Evolutionary conservation across 2,888 invertebrate species (phyloP), one percentile per base, ranked within the genome.

Genomic region (Boloria euphrosyne): DNA sequence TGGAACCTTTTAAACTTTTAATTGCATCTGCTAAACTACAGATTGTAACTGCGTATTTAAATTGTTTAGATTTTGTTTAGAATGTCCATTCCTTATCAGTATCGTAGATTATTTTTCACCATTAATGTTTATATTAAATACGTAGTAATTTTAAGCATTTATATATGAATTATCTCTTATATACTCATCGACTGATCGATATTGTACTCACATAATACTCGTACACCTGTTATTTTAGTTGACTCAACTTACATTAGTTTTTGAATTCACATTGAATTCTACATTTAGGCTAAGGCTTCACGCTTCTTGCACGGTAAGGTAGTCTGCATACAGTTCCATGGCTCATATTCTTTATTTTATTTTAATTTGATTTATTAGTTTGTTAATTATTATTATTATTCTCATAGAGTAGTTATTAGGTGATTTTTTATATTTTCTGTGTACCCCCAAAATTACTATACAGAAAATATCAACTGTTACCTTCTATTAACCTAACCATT

Each of bases 41-140:
- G 80, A 80, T 79, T 80, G 76, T 27, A 46, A 57, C 57, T 79
- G 67, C 62, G 60, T 71, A 73, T 74, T 73, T 69, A 77, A 47
- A 62, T 66, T 68, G 44, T 74, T 70, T 38, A 38, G 31, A 31
- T 31, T 6, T 31, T 71, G 78, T 79, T 81, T 81, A 79, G 78
- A 83, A 78, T 83, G 80, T 87, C 84, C 87, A 89, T 90, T 90
- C 87, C 87, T 88, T 87, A 84, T 81, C 84, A 79, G 81, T 22
- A 22, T 22, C 22, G 22, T 88, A 88, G 85, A 71, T 70, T 83
- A 80, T 81, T 78, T 62, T 82, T 77, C 75, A 76, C 78, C 80
- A 75, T 78, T 76, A 81, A 82, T 78, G 73, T 57, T 57, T 57
- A 57, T 46, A 80, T 38, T 38, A 82, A 78, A 77, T 76, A 73